These are phyloP conservation scores for Cyanoliseus patagonus DNA, from an alignment of 2,113 vertebrate species.

Conservation along the genomic window DNA sequence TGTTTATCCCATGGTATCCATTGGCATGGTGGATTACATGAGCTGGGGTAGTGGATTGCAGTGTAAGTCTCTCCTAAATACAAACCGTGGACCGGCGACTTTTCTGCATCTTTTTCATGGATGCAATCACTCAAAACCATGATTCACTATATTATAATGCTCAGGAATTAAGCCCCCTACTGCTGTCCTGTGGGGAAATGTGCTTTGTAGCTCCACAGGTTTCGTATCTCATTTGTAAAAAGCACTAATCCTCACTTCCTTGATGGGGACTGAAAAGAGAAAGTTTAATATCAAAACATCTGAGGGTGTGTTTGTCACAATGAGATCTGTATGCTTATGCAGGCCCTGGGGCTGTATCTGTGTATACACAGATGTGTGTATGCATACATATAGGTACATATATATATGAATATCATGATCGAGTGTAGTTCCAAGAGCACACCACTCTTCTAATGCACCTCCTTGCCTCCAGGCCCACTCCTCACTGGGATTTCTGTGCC, in stretches of 20 bases:
- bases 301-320: background rate
- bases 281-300: background rate
- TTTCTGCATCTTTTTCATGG: background rate
- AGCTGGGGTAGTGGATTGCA: background rate
- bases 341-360: background rate
- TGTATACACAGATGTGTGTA: background rate
- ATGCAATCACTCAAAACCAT: background rate
- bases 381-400: background rate
- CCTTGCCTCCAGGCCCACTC: background rate
- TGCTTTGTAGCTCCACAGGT: background rate
- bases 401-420: too few species aligned
- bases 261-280: background rate
- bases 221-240: background rate
- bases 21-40: background rate
- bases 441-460: background rate
- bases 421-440: background rate
- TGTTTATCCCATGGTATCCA: background rate
- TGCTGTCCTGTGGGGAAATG: background rate
- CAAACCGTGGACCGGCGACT: rapidly evolving
- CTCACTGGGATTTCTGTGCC: background rate
- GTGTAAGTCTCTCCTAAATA: background rate
- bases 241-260: background rate
- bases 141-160: background rate
- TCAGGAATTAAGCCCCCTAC: background rate
- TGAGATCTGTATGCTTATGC: background rate